Evolutionary conservation across 2,113 vertebrate species (phyloP).

Genomic region (Castor canadensis): DNA sequence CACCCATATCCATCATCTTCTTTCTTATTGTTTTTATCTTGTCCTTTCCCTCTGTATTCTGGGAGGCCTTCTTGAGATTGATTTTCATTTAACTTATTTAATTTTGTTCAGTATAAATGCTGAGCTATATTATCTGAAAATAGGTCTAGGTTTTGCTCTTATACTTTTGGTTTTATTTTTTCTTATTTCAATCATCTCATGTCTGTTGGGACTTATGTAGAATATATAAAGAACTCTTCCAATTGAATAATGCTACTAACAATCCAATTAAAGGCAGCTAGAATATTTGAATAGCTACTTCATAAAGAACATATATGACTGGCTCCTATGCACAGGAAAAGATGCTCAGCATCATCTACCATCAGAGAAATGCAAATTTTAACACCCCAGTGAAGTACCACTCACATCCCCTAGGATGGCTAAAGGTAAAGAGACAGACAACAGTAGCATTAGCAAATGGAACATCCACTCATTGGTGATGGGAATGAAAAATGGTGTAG

Average conservation of each 20-base stretch:
- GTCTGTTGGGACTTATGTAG: neutral
- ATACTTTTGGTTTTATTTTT: neutral
- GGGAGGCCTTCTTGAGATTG: neutral
- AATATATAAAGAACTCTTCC: neutral
- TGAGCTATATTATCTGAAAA: neutral
- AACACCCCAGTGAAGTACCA: neutral
- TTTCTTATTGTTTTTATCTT: neutral
- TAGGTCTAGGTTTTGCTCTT: neutral
- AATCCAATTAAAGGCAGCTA: neutral
- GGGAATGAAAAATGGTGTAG: neutral
- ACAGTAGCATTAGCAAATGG: neutral
- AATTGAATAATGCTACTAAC: neutral
- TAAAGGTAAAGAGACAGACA: neutral
- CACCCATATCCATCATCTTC: neutral
- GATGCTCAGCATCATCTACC: neutral
- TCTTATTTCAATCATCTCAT: neutral
- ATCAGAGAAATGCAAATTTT: neutral
- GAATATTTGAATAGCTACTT: neutral
- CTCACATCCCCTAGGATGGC: neutral
- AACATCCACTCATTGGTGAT: neutral
- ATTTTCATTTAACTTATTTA: neutral
- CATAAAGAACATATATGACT: neutral
- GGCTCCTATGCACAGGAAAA: neutral
- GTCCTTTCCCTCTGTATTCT: neutral
- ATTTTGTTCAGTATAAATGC: neutral